Conservation (phyloP, 2,888 invertebrate species). For the Cantharis rustica region DNA sequence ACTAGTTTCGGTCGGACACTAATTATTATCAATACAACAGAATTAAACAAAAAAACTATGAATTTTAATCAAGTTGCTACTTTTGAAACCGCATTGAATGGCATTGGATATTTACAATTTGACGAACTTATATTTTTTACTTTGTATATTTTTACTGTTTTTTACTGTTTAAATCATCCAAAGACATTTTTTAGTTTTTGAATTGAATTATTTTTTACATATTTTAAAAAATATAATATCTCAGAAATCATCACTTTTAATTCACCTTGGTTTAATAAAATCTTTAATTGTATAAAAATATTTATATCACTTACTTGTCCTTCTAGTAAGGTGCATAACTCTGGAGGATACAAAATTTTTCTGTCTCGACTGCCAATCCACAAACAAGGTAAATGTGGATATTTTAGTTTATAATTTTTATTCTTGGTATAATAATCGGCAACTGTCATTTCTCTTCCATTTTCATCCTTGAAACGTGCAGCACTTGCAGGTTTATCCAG, state of each 20-base stretch:
- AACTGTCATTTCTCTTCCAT: constrained; percentile 54
- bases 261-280: not conserved
- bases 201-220: no score
- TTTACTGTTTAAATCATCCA: no score
- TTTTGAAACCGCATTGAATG: not conserved
- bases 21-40: not conserved
- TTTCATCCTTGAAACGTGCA: constrained; percentile 51
- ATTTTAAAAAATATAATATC: no score
- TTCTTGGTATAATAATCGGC: constrained; percentile 54
- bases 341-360: constrained; percentile 81
- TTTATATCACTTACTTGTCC: constrained; percentile 64
- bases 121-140: no score
- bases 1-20: no score
- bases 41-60: not conserved
- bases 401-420: constrained; percentile 56
- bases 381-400: constrained; percentile 79
- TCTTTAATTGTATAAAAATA: not conserved
- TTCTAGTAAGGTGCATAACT: constrained; percentile 76
- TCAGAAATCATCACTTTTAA: no score
- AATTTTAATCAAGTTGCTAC: constrained; percentile 1
- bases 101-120: constrained; percentile 6
- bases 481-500: constrained; percentile 48
- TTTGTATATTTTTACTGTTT: no score
- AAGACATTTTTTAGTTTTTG: no score
- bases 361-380: constrained; percentile 64